Conservation (phyloP, 1,140 invertebrate genomes). For the Bombyx mori region DNA sequence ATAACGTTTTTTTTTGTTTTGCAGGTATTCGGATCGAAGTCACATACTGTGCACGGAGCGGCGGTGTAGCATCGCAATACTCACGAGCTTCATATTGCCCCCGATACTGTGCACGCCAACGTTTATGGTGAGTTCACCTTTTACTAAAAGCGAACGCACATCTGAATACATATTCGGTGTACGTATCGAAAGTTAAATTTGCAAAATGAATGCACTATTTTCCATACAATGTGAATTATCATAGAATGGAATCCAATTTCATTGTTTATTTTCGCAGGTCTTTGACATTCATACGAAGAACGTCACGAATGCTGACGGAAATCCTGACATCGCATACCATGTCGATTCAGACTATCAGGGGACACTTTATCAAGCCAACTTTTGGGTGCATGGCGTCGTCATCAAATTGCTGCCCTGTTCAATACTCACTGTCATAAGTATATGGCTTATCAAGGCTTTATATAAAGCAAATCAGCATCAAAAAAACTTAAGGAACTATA, state of each 20-base stretch:
- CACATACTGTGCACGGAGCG: slow-evolving; percentile 76
- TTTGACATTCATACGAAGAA: slow-evolving; percentile 63
- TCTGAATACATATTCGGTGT: too few species aligned
- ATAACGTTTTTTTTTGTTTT: slow-evolving; percentile 3
- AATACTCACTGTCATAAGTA: slow-evolving; percentile 86
- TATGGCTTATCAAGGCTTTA: slow-evolving; percentile 83
- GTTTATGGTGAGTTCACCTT: slow-evolving; percentile 73
- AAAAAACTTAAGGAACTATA: slow-evolving; percentile 76
- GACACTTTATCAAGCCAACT: slow-evolving; percentile 79
- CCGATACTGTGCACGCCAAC: slow-evolving; percentile 85
- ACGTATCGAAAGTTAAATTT: too few species aligned
- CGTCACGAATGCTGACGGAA: slow-evolving; percentile 35
- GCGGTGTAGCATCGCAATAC: slow-evolving; percentile 81
- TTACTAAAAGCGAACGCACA: neutral
- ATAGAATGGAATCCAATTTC: slow-evolving; percentile 31
- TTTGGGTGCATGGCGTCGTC: slow-evolving; percentile 89
- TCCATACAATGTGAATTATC: slow-evolving; percentile 49
- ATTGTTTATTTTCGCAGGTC: slow-evolving; percentile 36
- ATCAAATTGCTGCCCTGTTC: slow-evolving; percentile 89
- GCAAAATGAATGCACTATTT: slow-evolving; percentile 9
- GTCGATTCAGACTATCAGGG: slow-evolving; percentile 76
- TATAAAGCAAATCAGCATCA: slow-evolving; percentile 80
- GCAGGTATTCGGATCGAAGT: slow-evolving; percentile 62
- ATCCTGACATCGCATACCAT: slow-evolving; percentile 74
- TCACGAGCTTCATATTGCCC: slow-evolving; percentile 80